phyloP scores from a whole-genome alignment of 2,888 invertebrate species.

The Watsonalla cultraria region DNA sequence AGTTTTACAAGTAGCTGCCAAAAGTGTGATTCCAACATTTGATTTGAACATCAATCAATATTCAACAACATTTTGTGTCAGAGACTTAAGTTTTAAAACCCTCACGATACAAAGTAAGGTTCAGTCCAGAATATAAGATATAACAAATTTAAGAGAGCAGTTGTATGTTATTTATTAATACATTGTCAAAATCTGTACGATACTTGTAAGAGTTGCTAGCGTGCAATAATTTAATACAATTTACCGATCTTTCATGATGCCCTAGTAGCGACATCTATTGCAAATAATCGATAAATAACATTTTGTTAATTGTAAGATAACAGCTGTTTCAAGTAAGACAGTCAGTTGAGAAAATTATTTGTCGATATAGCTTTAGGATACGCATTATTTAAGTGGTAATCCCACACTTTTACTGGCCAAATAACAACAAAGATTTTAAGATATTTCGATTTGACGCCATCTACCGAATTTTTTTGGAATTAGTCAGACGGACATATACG shows the following conservation, averaged over 20 bases:
- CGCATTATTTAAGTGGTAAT: conserved; percentile 17
- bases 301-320: too few relatives aligned
- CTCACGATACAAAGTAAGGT: background rate
- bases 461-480: conserved; percentile 1
- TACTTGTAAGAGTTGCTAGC: too few relatives aligned
- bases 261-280: background rate
- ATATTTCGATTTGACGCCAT: conserved; percentile 11
- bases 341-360: background rate
- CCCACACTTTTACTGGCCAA: conserved; percentile 32
- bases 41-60: background rate
- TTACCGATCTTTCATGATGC: background rate
- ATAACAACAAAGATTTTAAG: conserved; percentile 10
- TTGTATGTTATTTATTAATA: background rate
- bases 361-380: conserved; percentile 9
- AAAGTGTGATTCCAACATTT: background rate
- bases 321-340: too few relatives aligned
- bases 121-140: background rate
- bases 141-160: conserved; percentile 1
- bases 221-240: too few relatives aligned
- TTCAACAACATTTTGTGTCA: background rate
- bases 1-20: background rate
- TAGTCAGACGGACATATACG: background rate
- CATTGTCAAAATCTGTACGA: background rate
- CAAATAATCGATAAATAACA: background rate
- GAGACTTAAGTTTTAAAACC: background rate